phyloP scores from a whole-genome alignment of 2,113 vertebrate species.

The Paraplagusia blochii region DNA sequence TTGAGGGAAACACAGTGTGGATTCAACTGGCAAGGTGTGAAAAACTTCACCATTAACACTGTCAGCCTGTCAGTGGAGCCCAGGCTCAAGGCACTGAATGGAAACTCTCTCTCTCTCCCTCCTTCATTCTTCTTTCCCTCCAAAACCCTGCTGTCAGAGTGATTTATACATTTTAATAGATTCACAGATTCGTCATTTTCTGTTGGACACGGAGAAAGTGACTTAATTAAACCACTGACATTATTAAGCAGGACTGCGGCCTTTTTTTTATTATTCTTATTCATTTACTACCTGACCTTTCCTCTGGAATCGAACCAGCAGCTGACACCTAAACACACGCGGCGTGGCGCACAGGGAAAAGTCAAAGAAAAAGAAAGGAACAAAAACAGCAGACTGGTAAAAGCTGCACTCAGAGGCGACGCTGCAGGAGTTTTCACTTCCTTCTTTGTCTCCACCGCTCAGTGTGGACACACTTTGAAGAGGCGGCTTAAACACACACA shows the following conservation, averaged over 20 bases:
- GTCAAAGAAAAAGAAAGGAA: slow-evolving; percentile 3
- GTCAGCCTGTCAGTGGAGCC: slow-evolving; percentile 47
- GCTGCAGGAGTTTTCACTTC: slow-evolving; percentile 10
- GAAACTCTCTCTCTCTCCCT: slow-evolving; percentile 10
- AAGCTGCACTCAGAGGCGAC: slow-evolving; percentile 4
- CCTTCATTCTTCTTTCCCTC: slow-evolving; percentile 2
- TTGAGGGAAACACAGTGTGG: slow-evolving; percentile 15
- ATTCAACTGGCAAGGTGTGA: slow-evolving; percentile 47
- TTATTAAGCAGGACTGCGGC: slow-evolving; percentile 59
- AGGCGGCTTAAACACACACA: slow-evolving; percentile 5
- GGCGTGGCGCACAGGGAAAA: slow-evolving; percentile 13
- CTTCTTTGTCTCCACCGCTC: slow-evolving; percentile 13
- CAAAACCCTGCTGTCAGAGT: slow-evolving; percentile 46
- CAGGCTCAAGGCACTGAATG: slow-evolving; percentile 25
- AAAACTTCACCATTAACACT: slow-evolving; percentile 55
- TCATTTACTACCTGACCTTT: slow-evolving; percentile 67
- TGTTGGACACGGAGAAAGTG: slow-evolving; percentile 37
- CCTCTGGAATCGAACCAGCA: slow-evolving; percentile 47
- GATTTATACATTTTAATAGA: slow-evolving; percentile 51
- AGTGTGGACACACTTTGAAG: slow-evolving; percentile 13
- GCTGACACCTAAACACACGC: slow-evolving; percentile 47
- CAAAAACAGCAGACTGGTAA: slow-evolving; percentile 8
- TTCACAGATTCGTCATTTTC: slow-evolving; percentile 37
- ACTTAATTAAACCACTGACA: slow-evolving; percentile 69
- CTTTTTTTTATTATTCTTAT: slow-evolving; percentile 49